Base-by-base conservation (phyloP, 2,797 vertebrate genomes). In the Pseudomugil gertrudae region DNA sequence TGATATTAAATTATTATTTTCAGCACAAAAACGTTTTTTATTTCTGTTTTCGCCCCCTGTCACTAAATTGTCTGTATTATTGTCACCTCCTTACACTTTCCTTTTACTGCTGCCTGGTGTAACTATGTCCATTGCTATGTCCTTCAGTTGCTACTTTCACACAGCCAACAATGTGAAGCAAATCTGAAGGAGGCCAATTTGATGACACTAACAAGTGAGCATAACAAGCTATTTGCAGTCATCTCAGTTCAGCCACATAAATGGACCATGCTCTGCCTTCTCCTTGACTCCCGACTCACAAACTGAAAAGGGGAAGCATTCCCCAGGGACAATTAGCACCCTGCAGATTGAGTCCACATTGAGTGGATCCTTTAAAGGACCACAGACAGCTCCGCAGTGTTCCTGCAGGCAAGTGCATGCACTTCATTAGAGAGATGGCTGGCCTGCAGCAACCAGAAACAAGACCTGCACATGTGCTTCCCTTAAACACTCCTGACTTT, bases 371-470 rank as follows among this genome's bases (percentile, higher is more conserved):
- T 81, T 86, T 83, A 85, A 87, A 92, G 87, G 78, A 90, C 90
- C 84, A 69, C 10, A 85, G 85, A 90, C 87, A 90, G 87, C 75
- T 78, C 77, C 69, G 57, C 65, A 57, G 36, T 63, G 51, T 77
- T 84, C 52, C 80, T 80, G 61, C 65, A 74, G 86, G 83, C 89
- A 72, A 66, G 78, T 80, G 55, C 55, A 69, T 72, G 74, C 83
- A 83, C 84, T 90, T 94, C 92, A 93, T 92, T 92, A 92, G 78
- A 81, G 87, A 90, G 69, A 91, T 90, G 74, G 61, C 76, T 89
- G 71, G 76, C 87, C 85, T 86, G 73, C 84, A 87, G 86, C 85
- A 88, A 93, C 88, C 85, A 40, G 27, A 60, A 40, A 67, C 69
- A 76, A 74, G 69, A 84, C 61, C 57, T 63, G 43, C 75, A 59